Evolutionary conservation across 1,140 invertebrate genomes (phyloP), one percentile per base, ranked within the genome.

Genomic region (Brachionus calyciflorus): DNA sequence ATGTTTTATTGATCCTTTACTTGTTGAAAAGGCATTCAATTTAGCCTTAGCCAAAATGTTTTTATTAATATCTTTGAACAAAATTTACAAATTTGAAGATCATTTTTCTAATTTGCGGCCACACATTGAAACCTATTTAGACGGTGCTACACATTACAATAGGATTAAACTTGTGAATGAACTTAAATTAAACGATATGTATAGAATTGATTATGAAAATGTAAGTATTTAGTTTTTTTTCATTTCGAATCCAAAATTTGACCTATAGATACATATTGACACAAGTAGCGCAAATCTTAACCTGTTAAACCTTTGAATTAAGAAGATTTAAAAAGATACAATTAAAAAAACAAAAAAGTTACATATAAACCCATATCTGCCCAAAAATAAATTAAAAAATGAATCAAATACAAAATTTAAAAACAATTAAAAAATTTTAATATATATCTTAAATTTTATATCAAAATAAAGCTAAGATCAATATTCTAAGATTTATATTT

Each of bases 61-160:
- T 65, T 28, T 65, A 2, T 65, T 65, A 26, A 41, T 10, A 24
- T 65, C 60, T 19, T 12, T 65, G 5, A 65, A 65, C 40, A 65
- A 44, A 65, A 65, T 65, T 44, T 65, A 65, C 24, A 65, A 46
- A 41, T 65, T 65, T 44, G 60, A 65, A 7, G 60, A 65, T n/a
- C 41, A 65, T 65, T 65, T 44, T 44, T 19, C 41, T 24, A 12
- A 44, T 2, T 44, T 65, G 9, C 17, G 44, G 14, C 60, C 60
- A 12, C 28, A 19, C 7, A 65, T 65, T 21, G 60, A 65, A 24
- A 65, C 21, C 9, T 65, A 44, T 44, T n/a, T 65, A 10, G 28
- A 7, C 19, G 24, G 6, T 19, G 19, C 60, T 3, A 44, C 14
- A 24, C 40, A 37, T 44, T 9, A 44, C 2, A 44, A 65, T 44